Conservation (phyloP, 2,797 vertebrate genomes). For the Spatula clypeata region DNA sequence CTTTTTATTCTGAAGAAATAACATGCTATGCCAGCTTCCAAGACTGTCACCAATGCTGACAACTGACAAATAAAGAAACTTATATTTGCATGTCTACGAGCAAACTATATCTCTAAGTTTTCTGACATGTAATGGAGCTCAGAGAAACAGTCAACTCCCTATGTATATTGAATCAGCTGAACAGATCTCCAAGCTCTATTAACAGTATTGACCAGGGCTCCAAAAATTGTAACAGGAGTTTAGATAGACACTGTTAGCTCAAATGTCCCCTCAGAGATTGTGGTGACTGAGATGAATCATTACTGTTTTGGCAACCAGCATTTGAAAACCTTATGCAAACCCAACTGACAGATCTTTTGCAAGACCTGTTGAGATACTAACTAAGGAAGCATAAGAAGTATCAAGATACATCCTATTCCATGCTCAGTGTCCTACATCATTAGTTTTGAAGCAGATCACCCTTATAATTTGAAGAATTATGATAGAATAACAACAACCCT, state of each 20-base stretch:
- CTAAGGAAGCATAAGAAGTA: neutral
- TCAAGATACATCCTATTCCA: neutral
- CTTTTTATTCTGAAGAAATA: neutral
- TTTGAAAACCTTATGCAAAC: neutral
- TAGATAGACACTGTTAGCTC: neutral
- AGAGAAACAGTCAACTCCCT: neutral
- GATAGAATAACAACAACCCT: neutral
- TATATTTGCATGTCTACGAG: neutral
- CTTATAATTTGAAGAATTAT: neutral
- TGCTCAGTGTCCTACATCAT: neutral
- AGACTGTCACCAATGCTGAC: neutral
- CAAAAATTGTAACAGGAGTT: neutral
- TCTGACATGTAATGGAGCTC: neutral
- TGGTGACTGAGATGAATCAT: neutral
- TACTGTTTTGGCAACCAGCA: neutral
- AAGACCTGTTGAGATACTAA: neutral
- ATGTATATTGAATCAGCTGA: neutral
- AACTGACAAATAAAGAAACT: neutral
- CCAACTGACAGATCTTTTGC: neutral
- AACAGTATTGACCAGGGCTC: neutral
- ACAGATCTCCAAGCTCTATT: neutral
- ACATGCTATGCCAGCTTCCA: neutral
- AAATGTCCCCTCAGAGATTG: neutral
- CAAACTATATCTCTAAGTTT: neutral
- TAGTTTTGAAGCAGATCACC: neutral